Base-by-base conservation (phyloP, 2,888 invertebrate species). In the Amphiduros pacificus region DNA sequence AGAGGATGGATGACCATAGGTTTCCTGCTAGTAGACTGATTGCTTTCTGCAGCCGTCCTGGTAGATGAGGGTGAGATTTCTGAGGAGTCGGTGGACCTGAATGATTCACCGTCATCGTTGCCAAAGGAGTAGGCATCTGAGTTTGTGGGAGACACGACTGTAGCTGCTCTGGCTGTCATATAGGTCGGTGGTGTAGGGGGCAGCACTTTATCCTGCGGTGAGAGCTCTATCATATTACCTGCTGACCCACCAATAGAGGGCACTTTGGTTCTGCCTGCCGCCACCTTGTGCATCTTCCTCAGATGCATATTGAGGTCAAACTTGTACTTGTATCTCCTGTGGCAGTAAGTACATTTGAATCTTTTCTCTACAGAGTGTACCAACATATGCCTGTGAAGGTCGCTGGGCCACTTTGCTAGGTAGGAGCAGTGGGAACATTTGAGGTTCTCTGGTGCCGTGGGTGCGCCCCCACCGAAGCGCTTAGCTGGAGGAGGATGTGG, bases 261-360 rank as follows among this genome's bases (percentile, higher is more conserved):
- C 20, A 62, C 49, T 31, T 60, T 62, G 36, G 55, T 60, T 11
- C 56, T 29, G n/a, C 63, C 63, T 26, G 60, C 56, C 17, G 56
- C 60, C 20, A 64, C 24, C 14, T 50, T 24, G 48, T 69, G 69
- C 22, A 49, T 36, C 27, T 59, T 63, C 22, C 57, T 28, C 31
- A 68, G 31, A 44, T 68, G 68, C 61, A 57, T 64, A 31, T 64
- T 68, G 20, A 68, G 61, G 48, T 68, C 69, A 89, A 11, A 89
- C 88, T 61, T 85, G 80, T 90, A 90, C 67, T 89, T 88, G 77
- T 91, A 91, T 71, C 88, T 88, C 0, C 90, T 90, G 5, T 89
- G 89, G 73, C 91, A 91, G 77, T 87, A 65, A 24, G 75, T 71
- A 67, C 84, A 84, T 50, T 75, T 74, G 63, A 77, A 80, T 3